These are phyloP conservation scores for Willowsia nigromaculata DNA, from an alignment of 2,888 invertebrate species.

Conservation along the genomic window DNA sequence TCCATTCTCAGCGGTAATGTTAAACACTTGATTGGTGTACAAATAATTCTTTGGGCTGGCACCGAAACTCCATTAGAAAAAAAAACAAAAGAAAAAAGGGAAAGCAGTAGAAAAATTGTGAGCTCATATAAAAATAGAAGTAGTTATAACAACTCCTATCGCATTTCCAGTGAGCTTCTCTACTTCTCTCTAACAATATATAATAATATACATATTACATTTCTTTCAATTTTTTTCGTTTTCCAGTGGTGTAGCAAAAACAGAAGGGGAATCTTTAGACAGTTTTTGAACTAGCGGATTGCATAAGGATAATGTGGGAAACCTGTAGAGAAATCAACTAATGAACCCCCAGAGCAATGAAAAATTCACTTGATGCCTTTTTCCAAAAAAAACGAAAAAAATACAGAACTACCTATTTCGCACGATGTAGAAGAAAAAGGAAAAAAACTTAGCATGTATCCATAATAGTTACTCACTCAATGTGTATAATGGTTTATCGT, in stretches of 20 bases:
- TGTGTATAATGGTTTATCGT: slow-evolving; percentile 63
- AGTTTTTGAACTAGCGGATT: slow-evolving; percentile 65
- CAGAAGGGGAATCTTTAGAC: slow-evolving; percentile 69
- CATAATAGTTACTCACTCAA: slow-evolving; percentile 66
- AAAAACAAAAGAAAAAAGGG: slow-evolving; percentile 34
- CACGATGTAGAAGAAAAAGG: slow-evolving; percentile 29
- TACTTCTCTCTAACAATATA: not conserved
- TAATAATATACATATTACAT: slow-evolving; percentile 42
- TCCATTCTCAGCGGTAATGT: slow-evolving; percentile 64
- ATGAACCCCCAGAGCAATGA: slow-evolving; percentile 79
- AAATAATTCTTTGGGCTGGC: slow-evolving; percentile 71
- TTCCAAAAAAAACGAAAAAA: slow-evolving; percentile 71
- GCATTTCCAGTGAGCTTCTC: not conserved
- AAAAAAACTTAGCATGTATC: slow-evolving; percentile 11
- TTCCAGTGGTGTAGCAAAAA: slow-evolving; percentile 19
- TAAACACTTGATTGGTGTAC: slow-evolving; percentile 70
- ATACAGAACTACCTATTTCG: slow-evolving; percentile 70
- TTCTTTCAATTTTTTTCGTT: slow-evolving; percentile 26
- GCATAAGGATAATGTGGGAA: slow-evolving; percentile 75
- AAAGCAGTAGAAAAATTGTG: not conserved
- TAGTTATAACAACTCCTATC: slow-evolving; percentile 12
- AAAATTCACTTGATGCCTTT: slow-evolving; percentile 78
- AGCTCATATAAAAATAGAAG: not conserved
- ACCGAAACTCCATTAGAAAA: slow-evolving; percentile 51
- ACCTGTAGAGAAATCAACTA: slow-evolving; percentile 79